phyloP scores from a whole-genome alignment of 1,140 invertebrate species.

The Caenorhabditis brenneri region DNA sequence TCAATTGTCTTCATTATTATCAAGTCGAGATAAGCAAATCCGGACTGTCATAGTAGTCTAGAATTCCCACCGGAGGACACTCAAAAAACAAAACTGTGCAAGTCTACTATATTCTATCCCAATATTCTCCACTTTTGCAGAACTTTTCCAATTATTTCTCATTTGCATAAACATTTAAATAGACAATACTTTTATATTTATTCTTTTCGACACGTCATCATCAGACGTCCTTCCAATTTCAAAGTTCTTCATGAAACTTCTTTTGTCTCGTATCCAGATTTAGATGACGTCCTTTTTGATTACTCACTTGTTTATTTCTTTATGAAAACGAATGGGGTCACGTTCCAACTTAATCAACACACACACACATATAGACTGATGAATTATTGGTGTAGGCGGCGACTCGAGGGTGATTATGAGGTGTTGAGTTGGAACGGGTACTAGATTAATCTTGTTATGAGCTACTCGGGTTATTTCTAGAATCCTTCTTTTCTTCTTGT shows the following conservation, averaged over 20 bases:
- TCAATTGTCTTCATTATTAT: no score
- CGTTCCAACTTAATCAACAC: not conserved
- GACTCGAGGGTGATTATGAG: not conserved
- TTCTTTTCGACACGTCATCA: not conserved
- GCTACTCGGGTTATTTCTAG: not conserved
- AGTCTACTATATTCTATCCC: not conserved
- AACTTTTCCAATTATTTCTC: not conserved
- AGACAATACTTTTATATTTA: not conserved
- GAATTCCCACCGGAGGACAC: no score
- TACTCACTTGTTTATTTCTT: not conserved
- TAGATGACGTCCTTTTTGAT: slow-evolving; percentile 1
- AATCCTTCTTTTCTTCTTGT: no score
- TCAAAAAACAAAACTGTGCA: no score
- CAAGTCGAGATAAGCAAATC: no score
- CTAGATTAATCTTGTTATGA: not conserved
- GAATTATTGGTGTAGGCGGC: slow-evolving; percentile 1
- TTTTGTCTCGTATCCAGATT: not conserved
- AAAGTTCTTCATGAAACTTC: not conserved
- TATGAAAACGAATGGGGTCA: not conserved
- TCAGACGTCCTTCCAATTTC: not conserved
- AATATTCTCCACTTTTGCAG: not conserved
- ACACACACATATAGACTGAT: no score
- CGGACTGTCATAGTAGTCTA: no score
- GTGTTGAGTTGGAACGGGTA: not conserved
- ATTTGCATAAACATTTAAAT: not conserved